A percentile compares a stretch with the other conserved stretches of the same genome.
Conservation (phyloP, 2,113 vertebrate species). For the Eulemur rufifrons region DNA sequence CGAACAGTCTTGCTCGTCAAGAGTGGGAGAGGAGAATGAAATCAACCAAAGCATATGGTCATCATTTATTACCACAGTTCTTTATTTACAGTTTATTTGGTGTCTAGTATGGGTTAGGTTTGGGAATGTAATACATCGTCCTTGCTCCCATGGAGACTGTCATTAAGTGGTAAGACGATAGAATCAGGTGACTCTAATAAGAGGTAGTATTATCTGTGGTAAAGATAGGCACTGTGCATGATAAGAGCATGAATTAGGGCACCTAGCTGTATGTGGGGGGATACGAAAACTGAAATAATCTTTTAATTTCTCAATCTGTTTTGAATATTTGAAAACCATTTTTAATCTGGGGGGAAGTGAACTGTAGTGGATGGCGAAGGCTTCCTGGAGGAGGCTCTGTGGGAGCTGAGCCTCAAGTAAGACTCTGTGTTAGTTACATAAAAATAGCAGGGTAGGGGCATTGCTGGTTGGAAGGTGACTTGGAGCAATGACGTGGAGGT, state of each 20-base stretch:
- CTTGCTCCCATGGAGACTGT: background rate
- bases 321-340: background rate
- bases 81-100: background rate
- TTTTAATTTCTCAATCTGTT: background rate
- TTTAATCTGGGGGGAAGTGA: background rate
- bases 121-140: background rate
- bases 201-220: background rate
- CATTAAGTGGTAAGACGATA: background rate
- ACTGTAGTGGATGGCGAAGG: background rate
- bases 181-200: background rate
- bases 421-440: background rate
- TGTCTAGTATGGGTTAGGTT: background rate
- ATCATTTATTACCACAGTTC: background rate
- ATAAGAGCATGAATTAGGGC: background rate
- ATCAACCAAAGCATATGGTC: background rate
- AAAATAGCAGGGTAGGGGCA: background rate
- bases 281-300: background rate
- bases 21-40: background rate
- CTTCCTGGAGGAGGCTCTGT: background rate
- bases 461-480: background rate
- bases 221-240: background rate
- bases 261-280: background rate
- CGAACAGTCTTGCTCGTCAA: background rate
- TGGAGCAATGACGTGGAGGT: background rate
- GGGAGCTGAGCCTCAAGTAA: background rate